Evolutionary conservation across 2,797 vertebrate genomes (phyloP), one percentile per base, ranked within the genome.

Genomic region (Tenualosa thibaudeaui): DNA sequence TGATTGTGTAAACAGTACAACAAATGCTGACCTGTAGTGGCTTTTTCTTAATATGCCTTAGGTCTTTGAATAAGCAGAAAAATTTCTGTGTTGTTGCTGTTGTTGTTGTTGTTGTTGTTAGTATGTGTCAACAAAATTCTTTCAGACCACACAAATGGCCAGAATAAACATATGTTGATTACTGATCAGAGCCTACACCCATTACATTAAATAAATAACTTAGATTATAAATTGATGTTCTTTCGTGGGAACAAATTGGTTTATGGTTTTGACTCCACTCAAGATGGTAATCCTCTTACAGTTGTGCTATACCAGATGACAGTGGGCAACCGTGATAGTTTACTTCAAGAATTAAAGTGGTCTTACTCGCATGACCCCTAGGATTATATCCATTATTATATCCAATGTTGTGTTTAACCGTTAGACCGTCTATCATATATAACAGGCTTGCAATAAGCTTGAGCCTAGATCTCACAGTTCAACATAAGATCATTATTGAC

Each of bases 241-340:
- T 8, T 78, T 43, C 8, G 71, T 78, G 71, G 37, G 40, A 78
- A 46, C 37, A 78, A 78, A 78, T 78, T 46, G 71, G 71, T 78
- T 78, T 43, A 78, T 46, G 40, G 71, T 78, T 78, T 78, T 78
- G 71, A 78, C 71, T 78, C 71, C 43, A 46, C 37, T 78, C 40
- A 78, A 43, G 71, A 43, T 43, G 40, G 71, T 78, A 78, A 78
- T 78, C 71, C 71, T 78, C 71, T 78, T 78, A 46, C 71, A 78
- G 40, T 78, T 78, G 40, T 78, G 71, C 40, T 92, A 91, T 89
- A 81, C 88, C 86, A 90, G 87, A 88, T 85, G 87, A 93, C 91
- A 92, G 93, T 92, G 91, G 88, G 90, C 93, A 92, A 91, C 92
- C 90, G 90, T 92, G 90, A 88, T 85, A 56, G 85, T 87, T 85